A percentile compares a stretch with the other conserved stretches of the same genome.
phyloP scores from a whole-genome alignment of 2,888 invertebrate species.

The Macropis europaea region DNA sequence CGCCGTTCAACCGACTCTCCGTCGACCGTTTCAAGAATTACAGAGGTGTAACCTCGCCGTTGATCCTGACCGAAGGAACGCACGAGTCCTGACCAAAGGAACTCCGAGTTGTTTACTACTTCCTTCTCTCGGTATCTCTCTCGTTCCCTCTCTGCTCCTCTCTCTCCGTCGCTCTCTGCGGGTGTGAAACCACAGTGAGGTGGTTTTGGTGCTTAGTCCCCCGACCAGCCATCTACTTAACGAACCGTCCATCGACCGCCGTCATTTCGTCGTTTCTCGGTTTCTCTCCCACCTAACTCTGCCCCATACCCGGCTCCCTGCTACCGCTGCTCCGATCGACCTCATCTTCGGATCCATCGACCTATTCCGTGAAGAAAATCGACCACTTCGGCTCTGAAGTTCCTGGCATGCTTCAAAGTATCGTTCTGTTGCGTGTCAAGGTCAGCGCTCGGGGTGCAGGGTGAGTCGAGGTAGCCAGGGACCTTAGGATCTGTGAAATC shows the following conservation, averaged over 20 bases:
- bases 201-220: constrained; percentile 78
- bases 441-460: no score
- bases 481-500: no score
- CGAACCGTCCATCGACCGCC: constrained; percentile 75
- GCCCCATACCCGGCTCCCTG: constrained; percentile 10
- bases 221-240: constrained; percentile 75
- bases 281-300: constrained; percentile 66
- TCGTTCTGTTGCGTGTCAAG: no score
- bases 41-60: constrained; percentile 23
- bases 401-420: no score
- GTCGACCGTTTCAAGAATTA: constrained; percentile 22
- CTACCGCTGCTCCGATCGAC: constrained; percentile 51
- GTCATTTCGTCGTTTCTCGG: constrained; percentile 73
- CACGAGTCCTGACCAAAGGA: constrained; percentile 70
- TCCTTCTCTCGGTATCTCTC: constrained; percentile 37
- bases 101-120: constrained; percentile 69
- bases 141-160: constrained; percentile 5
- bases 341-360: constrained; percentile 27
- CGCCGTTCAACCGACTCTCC: constrained; percentile 15
- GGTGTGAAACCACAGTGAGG: constrained; percentile 80
- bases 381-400: no score
- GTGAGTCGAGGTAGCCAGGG: no score
- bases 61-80: constrained; percentile 54
- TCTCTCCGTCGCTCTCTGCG: constrained; percentile 65
- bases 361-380: background rate